Evolutionary conservation across 1,140 invertebrate genomes (phyloP).

Genomic region (Limonius californicus): DNA sequence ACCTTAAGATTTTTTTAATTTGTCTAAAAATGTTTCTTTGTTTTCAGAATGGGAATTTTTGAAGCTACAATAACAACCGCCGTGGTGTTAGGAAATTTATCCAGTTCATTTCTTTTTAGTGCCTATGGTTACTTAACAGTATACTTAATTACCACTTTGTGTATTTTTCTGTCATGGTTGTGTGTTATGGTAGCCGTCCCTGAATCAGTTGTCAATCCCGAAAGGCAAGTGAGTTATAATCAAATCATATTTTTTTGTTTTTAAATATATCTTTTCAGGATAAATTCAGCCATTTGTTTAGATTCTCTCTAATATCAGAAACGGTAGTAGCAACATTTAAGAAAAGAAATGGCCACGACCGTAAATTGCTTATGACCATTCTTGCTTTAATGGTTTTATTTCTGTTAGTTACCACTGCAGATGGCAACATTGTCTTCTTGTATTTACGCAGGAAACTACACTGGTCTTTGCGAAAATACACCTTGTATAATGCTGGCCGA

Average conservation of each 20-base stretch:
- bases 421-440: slow-evolving; percentile 52
- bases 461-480: slow-evolving; percentile 62
- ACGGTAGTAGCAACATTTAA: not conserved
- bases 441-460: slow-evolving; percentile 63
- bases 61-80: slow-evolving; percentile 57
- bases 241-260: not conserved
- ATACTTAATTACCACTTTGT: slow-evolving; percentile 41
- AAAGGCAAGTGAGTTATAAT: slow-evolving; percentile 18
- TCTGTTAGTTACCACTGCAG: not conserved
- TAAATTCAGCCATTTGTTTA: not conserved
- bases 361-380: not conserved
- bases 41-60: slow-evolving; percentile 57
- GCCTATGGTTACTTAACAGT: slow-evolving; percentile 49
- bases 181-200: slow-evolving; percentile 45
- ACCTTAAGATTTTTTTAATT: too few species aligned
- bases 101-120: slow-evolving; percentile 53
- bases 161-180: slow-evolving; percentile 42
- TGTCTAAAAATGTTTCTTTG: too few species aligned
- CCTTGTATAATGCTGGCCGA: slow-evolving; percentile 50
- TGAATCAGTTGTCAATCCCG: slow-evolving; percentile 40
- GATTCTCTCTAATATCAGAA: not conserved
- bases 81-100: slow-evolving; percentile 54
- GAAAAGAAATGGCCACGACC: not conserved
- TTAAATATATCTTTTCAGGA: not conserved
- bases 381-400: not conserved